A percentile compares a stretch with the other conserved stretches of the same genome.
Evolutionary conservation across 2,113 vertebrate genomes (phyloP).

Genomic region (Plestiodon gilberti): DNA sequence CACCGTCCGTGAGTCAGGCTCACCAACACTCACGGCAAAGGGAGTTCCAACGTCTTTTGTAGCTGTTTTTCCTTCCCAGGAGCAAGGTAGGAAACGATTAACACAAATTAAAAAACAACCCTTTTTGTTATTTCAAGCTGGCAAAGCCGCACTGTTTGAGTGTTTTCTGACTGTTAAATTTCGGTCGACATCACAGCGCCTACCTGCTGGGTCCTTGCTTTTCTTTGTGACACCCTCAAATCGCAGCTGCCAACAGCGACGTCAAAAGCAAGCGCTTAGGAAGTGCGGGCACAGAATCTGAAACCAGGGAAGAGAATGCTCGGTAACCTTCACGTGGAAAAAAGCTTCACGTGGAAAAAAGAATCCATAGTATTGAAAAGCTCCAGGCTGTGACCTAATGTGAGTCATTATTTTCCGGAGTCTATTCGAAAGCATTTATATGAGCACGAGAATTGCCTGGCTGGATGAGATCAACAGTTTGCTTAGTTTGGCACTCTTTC

Average conservation of each 20-base stretch:
- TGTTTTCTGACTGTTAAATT: not conserved
- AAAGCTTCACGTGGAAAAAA: not conserved
- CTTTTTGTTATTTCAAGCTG: not conserved
- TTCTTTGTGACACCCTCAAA: not conserved
- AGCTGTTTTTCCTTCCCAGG: not conserved
- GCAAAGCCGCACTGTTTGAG: rapidly evolving
- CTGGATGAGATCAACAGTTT: not conserved
- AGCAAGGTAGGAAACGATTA: not conserved
- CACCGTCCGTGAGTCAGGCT: not conserved
- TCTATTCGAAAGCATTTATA: not conserved
- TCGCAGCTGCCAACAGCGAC: not conserved
- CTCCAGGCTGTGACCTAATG: not conserved
- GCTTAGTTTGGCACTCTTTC: too few relatives aligned
- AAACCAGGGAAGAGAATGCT: not conserved
- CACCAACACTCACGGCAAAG: not conserved
- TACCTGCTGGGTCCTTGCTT: not conserved
- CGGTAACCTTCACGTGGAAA: not conserved
- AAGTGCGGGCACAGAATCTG: not conserved
- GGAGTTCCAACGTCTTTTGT: too few relatives aligned
- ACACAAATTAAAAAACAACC: not conserved
- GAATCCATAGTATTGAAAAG: not conserved
- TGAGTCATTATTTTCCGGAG: not conserved
- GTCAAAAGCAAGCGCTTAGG: not conserved
- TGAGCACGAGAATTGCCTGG: not conserved
- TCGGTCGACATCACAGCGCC: rapidly evolving